Conservation (phyloP, 2,888 invertebrate genomes). For the Papilio protenor region DNA sequence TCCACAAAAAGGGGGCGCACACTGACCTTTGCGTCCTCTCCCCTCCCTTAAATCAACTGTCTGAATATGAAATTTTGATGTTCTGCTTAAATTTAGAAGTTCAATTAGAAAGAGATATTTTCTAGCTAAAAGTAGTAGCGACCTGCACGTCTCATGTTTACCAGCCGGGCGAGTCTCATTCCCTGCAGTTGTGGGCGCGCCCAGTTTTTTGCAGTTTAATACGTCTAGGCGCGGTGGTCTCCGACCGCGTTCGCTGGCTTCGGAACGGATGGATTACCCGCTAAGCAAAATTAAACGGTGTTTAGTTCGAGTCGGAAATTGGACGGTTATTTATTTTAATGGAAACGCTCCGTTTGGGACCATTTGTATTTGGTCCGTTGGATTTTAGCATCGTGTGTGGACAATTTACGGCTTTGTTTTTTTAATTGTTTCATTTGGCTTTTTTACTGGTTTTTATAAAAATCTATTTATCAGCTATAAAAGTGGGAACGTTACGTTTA, state of each 20-base stretch:
- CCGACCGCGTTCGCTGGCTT: constrained; percentile 45
- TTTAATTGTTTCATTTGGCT: constrained; percentile 12
- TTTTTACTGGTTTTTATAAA: background rate
- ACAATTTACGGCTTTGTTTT: constrained; percentile 23
- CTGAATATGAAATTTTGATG: background rate
- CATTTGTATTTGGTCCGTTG: constrained; percentile 31
- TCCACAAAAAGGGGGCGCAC: no score
- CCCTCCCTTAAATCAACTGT: background rate
- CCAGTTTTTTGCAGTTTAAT: constrained; percentile 47
- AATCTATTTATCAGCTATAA: constrained; percentile 1
- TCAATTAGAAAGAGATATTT: background rate
- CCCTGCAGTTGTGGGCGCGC: constrained; percentile 21
- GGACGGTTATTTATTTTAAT: constrained; percentile 41
- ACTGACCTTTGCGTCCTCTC: no score
- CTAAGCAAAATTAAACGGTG: constrained; percentile 63
- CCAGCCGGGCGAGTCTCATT: background rate
- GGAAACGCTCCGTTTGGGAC: constrained; percentile 24
- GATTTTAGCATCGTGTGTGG: constrained; percentile 26
- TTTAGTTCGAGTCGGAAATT: constrained; percentile 47
- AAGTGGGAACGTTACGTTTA: background rate
- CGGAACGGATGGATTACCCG: constrained; percentile 72
- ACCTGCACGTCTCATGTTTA: background rate
- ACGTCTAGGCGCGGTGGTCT: constrained; percentile 65
- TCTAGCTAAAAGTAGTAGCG: background rate
- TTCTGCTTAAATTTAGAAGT: background rate